phyloP scores from a whole-genome alignment of 2,888 invertebrate genomes.

The Protophormia terraenovae region DNA sequence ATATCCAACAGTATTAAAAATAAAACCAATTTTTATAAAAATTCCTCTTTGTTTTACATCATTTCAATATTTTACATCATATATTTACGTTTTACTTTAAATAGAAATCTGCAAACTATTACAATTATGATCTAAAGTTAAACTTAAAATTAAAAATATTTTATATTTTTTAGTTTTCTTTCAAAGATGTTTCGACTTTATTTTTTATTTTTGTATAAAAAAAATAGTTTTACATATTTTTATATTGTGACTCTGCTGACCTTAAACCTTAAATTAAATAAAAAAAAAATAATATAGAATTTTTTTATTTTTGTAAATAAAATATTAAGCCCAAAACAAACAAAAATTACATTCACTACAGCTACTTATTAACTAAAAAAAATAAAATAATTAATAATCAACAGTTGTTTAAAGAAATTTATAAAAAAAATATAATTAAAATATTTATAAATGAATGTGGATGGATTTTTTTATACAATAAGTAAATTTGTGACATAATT shows the following conservation, averaged over 20 bases:
- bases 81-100: conserved; percentile 40
- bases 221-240: background rate
- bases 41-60: conserved; percentile 16
- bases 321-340: conserved; percentile 55
- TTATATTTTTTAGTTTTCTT: conserved; percentile 26
- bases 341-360: conserved; percentile 20
- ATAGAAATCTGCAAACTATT: conserved; percentile 52
- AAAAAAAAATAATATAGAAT: conserved; percentile 24
- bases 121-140: conserved; percentile 55
- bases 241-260: conserved; percentile 65
- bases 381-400: conserved; percentile 46
- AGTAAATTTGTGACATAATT: conserved; percentile 35
- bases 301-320: conserved; percentile 20
- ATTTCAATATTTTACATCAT: conserved; percentile 1
- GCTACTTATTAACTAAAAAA: conserved; percentile 49
- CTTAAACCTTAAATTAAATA: conserved; percentile 65
- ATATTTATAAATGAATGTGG: conserved; percentile 11
- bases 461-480: conserved; percentile 17
- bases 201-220: conserved; percentile 26
- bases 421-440: background rate
- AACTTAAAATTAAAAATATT: conserved; percentile 43
- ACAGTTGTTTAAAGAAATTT: conserved; percentile 48
- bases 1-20: no score
- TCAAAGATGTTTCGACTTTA: conserved; percentile 2
- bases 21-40: background rate